Conservation (phyloP, 2,888 invertebrate genomes). For the Hyles lineata region DNA sequence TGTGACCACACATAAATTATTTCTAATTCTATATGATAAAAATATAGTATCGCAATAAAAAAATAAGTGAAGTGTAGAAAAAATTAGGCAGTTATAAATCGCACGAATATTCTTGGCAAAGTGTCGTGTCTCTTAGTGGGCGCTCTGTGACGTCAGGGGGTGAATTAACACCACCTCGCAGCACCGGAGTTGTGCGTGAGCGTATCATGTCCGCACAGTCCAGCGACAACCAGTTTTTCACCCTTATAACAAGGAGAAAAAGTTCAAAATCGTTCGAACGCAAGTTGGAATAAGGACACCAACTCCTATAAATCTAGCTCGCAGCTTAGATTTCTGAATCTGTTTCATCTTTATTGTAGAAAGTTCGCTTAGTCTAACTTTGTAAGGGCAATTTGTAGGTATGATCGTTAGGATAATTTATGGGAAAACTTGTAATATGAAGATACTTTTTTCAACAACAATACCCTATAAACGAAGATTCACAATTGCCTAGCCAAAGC, state of each 20-base stretch:
- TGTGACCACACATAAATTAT: too few relatives aligned
- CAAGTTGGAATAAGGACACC: slow-evolving; percentile 24
- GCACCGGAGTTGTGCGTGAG: slow-evolving; percentile 68
- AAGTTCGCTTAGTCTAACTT: slow-evolving; percentile 25
- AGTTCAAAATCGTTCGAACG: slow-evolving; percentile 37
- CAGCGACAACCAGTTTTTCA: slow-evolving; percentile 21
- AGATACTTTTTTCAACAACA: neutral
- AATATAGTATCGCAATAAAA: too few relatives aligned
- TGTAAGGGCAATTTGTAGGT: neutral
- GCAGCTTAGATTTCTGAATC: slow-evolving; percentile 58
- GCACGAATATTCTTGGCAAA: neutral
- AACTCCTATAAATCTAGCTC: slow-evolving; percentile 63
- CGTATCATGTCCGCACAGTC: slow-evolving; percentile 58
- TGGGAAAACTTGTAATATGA: neutral
- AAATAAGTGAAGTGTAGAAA: too few relatives aligned
- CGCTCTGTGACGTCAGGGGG: slow-evolving; percentile 51
- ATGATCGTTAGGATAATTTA: neutral
- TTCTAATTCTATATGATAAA: too few relatives aligned
- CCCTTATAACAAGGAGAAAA: slow-evolving; percentile 39
- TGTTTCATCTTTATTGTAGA: slow-evolving; percentile 51
- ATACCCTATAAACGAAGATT: too few relatives aligned
- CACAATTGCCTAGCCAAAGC: too few relatives aligned
- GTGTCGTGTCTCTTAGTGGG: slow-evolving; percentile 3
- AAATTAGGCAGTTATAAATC: too few relatives aligned
- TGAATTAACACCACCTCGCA: slow-evolving; percentile 71